A percentile compares a stretch with the other conserved stretches of the same genome.
Conservation (phyloP, 2,888 invertebrate species). For the Cerceris ruficornis region DNA sequence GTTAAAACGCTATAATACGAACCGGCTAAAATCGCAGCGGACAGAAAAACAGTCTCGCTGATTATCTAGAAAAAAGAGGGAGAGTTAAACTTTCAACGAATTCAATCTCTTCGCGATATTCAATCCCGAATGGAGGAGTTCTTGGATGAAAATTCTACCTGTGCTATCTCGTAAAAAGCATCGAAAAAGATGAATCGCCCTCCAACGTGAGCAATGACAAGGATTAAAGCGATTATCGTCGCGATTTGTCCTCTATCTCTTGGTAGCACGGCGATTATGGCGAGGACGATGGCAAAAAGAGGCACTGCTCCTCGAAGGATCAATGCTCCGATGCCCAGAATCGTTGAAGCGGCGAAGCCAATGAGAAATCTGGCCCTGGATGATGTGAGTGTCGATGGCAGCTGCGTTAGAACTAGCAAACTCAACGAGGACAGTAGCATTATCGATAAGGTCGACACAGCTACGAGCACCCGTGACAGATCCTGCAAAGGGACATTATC, state of each 20-base stretch:
- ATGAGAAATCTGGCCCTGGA: constrained; percentile 68
- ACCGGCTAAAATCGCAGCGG: constrained; percentile 91
- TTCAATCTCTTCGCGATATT: neutral
- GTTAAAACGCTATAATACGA: constrained; percentile 95
- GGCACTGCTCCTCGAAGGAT: constrained; percentile 86
- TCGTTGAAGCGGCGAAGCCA: constrained; percentile 84
- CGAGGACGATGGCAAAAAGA: constrained; percentile 87
- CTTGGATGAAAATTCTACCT: constrained; percentile 34
- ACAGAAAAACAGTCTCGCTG: constrained; percentile 83
- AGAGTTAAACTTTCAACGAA: neutral
- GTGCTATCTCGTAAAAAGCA: constrained; percentile 60
- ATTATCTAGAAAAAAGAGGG: constrained; percentile 27
- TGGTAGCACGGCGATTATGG: constrained; percentile 86
- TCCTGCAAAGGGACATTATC: constrained; percentile 80
- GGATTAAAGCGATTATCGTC: constrained; percentile 67
- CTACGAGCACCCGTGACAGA: constrained; percentile 81
- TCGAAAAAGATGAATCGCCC: constrained; percentile 59
- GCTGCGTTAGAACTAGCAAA: constrained; percentile 83
- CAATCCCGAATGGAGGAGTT: neutral
- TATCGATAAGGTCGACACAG: constrained; percentile 83
- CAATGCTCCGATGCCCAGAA: constrained; percentile 85
- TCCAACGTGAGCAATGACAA: constrained; percentile 67
- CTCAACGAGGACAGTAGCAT: constrained; percentile 85
- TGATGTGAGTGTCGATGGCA: constrained; percentile 73
- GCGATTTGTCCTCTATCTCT: constrained; percentile 69